A percentile compares a stretch with the other conserved stretches of the same genome.
Conservation (phyloP, 1,140 invertebrate species). For the Asbolus verrucosus region DNA sequence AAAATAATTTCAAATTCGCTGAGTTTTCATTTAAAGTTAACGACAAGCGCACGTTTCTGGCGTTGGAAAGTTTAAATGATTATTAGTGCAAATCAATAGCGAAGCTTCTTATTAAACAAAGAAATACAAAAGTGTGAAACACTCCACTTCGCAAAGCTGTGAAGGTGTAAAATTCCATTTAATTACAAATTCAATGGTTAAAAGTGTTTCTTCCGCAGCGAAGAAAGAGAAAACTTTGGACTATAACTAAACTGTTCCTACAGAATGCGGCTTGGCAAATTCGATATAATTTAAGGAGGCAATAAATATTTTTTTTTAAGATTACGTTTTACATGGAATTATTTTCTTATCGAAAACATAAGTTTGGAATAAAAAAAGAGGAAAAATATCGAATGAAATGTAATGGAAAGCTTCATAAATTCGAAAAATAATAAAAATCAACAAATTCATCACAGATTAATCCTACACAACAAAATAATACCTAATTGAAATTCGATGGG, state of each 20-base stretch:
- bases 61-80: background rate
- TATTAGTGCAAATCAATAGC: constrained; percentile 31
- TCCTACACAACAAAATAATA: too few species aligned
- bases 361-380: constrained; percentile 1
- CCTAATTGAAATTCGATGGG: background rate
- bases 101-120: constrained; percentile 31
- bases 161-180: constrained; percentile 32
- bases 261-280: constrained; percentile 12
- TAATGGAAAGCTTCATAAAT: background rate
- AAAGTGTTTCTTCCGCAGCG: constrained; percentile 1
- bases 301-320: background rate
- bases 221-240: constrained; percentile 15
- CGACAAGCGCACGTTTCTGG: too few species aligned
- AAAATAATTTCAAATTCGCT: too few species aligned
- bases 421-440: constrained; percentile 7
- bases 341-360: too few species aligned
- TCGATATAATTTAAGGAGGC: constrained; percentile 15
- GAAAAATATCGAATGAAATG: constrained; percentile 1
- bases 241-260: constrained; percentile 5
- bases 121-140: background rate
- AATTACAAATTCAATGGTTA: constrained; percentile 16
- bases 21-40: too few species aligned
- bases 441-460: too few species aligned
- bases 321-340: too few species aligned
- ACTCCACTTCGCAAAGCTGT: constrained; percentile 12